These are phyloP conservation scores for Anastrepha ludens DNA, from an alignment of 1,140 invertebrate genomes.

Conservation along the genomic window DNA sequence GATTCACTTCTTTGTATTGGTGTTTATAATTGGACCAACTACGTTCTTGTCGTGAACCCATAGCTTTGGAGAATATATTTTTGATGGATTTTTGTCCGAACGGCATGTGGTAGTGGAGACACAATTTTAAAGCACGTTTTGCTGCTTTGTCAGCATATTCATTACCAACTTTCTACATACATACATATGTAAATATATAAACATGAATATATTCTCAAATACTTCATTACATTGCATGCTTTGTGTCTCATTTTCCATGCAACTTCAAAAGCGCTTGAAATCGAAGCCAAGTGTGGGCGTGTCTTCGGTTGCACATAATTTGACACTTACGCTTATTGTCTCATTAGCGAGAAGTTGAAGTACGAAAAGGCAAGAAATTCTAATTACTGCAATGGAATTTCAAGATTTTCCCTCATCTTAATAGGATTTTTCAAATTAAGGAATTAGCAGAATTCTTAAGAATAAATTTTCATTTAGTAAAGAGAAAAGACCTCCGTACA, in stretches of 20 bases:
- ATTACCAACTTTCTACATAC: too few relatives aligned
- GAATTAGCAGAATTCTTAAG: slow-evolving; percentile 9
- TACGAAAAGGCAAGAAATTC: neutral
- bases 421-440: slow-evolving; percentile 23
- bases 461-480: slow-evolving; percentile 27
- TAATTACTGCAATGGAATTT: slow-evolving; percentile 35
- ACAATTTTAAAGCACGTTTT: too few relatives aligned
- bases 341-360: slow-evolving; percentile 10
- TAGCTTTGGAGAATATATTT: too few relatives aligned
- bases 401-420: slow-evolving; percentile 17
- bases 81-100: too few relatives aligned
- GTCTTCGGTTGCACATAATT: slow-evolving; percentile 51
- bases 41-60: too few relatives aligned
- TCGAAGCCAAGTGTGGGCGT: slow-evolving; percentile 51
- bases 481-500: neutral
- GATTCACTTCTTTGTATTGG: too few relatives aligned
- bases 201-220: too few relatives aligned
- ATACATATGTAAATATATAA: too few relatives aligned
- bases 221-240: neutral
- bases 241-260: neutral
- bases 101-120: too few relatives aligned
- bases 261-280: slow-evolving; percentile 34
- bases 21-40: too few relatives aligned
- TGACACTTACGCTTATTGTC: slow-evolving; percentile 49
- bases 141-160: too few relatives aligned